Conservation (phyloP, 2,797 vertebrate species). For the Falco berigora region DNA sequence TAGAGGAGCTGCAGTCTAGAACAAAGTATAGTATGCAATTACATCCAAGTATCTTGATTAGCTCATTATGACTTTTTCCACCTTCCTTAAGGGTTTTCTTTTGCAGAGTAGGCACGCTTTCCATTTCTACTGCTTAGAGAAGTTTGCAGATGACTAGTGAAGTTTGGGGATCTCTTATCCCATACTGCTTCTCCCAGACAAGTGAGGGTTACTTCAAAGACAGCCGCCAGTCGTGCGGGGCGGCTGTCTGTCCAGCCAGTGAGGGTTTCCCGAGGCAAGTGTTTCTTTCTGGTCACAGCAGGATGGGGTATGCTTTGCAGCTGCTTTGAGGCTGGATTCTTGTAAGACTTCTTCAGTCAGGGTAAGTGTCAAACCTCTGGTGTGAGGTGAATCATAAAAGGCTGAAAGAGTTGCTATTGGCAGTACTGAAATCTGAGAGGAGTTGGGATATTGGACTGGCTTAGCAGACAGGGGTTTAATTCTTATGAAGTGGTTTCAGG, state of each 20-base stretch:
- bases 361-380: neutral
- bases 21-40: neutral
- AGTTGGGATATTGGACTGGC: neutral
- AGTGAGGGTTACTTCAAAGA: neutral
- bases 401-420: neutral
- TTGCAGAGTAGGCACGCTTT: neutral
- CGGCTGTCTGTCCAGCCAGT: neutral
- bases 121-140: neutral
- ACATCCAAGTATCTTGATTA: neutral
- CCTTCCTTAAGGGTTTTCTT: constrained; percentile 1
- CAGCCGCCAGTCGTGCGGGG: accelerated
- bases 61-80: neutral
- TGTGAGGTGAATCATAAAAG: neutral
- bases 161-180: neutral
- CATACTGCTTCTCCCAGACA: neutral
- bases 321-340: neutral
- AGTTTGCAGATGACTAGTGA: neutral
- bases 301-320: neutral
- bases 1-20: neutral
- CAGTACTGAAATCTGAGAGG: neutral
- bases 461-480: neutral
- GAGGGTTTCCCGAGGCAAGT: neutral
- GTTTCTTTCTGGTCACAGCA: neutral
- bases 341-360: neutral
- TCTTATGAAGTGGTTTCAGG: neutral